A percentile compares a stretch with the other conserved stretches of the same genome.
phyloP scores from a whole-genome alignment of 2,888 invertebrate genomes.

The Drosophila tripunctata region DNA sequence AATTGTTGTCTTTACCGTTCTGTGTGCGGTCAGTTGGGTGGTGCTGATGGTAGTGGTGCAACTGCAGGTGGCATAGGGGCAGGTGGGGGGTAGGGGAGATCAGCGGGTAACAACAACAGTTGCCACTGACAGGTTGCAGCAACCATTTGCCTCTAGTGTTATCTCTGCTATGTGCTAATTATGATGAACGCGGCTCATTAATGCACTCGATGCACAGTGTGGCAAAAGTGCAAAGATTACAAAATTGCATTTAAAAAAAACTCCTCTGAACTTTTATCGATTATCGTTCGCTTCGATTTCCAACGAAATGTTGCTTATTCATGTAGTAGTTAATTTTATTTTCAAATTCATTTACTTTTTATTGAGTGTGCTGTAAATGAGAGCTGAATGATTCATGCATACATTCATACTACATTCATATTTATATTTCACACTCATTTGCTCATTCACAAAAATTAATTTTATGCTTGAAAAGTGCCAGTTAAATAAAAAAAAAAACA shows the following conservation, averaged over 20 bases:
- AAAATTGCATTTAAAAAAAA: not conserved
- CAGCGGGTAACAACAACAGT: not conserved
- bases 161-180: conserved; percentile 70
- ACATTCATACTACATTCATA: not conserved
- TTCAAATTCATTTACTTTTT: conserved; percentile 7
- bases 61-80: not conserved
- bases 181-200: conserved; percentile 50
- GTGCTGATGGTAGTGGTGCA: no score
- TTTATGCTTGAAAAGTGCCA: conserved; percentile 46
- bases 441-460: conserved; percentile 40
- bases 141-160: conserved; percentile 46
- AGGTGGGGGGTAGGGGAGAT: not conserved
- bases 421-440: not conserved
- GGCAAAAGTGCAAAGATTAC: not conserved
- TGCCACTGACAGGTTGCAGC: conserved; percentile 57
- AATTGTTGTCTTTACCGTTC: conserved; percentile 73
- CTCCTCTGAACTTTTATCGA: not conserved
- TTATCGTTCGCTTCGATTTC: not conserved
- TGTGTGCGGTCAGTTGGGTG: conserved; percentile 32
- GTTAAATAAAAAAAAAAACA: conserved; percentile 25
- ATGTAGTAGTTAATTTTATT: conserved; percentile 3
- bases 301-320: not conserved
- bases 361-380: conserved; percentile 1
- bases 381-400: conserved; percentile 7
- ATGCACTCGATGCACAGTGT: conserved; percentile 30